Evolutionary conservation across 35 echinoderm and acorn worm genomes (phyloP).

Genomic region (Lytechinus variegatus): DNA sequence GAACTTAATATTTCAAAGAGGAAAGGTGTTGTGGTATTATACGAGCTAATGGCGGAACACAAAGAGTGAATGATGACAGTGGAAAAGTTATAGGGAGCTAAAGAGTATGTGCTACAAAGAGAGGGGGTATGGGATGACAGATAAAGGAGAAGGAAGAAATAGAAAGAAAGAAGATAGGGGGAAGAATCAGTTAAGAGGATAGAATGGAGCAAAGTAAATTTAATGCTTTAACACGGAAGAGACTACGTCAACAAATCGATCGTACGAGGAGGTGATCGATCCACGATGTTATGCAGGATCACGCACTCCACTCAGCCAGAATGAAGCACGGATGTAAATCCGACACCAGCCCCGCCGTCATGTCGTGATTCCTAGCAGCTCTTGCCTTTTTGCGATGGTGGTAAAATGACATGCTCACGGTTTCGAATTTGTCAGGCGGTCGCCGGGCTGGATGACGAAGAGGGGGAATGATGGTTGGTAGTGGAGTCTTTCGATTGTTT

Average conservation of each 20-base stretch:
- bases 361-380: slow-evolving; percentile 19
- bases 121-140: background rate
- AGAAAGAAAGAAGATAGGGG: background rate
- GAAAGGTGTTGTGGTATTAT: background rate
- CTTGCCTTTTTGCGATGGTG: background rate
- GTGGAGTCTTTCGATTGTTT: background rate
- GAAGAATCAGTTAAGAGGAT: background rate
- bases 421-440: slow-evolving; percentile 46
- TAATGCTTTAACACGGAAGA: slow-evolving; percentile 25
- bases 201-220: background rate
- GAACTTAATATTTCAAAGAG: background rate
- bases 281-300: slow-evolving; percentile 23
- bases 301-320: slow-evolving; percentile 6
- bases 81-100: background rate
- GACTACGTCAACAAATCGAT: slow-evolving; percentile 39
- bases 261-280: slow-evolving; percentile 15
- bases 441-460: background rate
- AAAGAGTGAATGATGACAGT: background rate
- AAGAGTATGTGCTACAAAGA: background rate
- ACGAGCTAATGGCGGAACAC: background rate
- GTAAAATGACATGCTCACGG: slow-evolving; percentile 29
- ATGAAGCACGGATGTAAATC: slow-evolving; percentile 34
- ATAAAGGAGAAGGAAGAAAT: background rate
- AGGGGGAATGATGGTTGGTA: background rate
- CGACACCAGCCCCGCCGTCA: background rate